Base-by-base conservation (phyloP, 2,113 vertebrate species). In the Boulengeromyrus knoepffleri region DNA sequence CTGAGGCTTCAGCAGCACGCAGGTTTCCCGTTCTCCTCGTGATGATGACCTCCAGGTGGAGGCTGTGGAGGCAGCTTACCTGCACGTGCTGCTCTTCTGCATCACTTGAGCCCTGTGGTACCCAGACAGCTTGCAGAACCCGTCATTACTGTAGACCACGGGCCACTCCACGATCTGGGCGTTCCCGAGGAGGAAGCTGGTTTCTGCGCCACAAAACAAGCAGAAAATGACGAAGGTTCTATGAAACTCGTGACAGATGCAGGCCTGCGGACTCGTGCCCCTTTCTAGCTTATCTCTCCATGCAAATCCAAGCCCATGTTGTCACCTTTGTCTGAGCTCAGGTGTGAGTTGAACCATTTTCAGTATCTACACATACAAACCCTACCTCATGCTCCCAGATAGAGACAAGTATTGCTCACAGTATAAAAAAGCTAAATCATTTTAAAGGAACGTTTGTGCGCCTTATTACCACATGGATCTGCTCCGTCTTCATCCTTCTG, bases 121-220 rank as follows among this genome's bases (percentile, higher is more conserved):
- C 3, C 98, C 98, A 91, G 98, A 99, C 91, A 99, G 96, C 95
- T 99, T 99, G 92, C 98, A 99, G 95, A 99, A 99, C 91, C 98
- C 99, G 95, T 99, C 99, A 95, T 99, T 99, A 97, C 99, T 99
- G 92, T 99, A 99, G 89, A 99, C 99, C 94, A 99, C 97, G 0
- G 99, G 99, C 98, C 99, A 99, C 88, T 99, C 97, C 94, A 99
- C 96, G 45, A 99, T 99, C 94, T 99, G 99, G 80, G 99, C 99
- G 88, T 99, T 99, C 92, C 98, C 99, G 96, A 99, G 93, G 92
- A 99, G 93, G 96, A 99, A 99, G 94, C 98, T 99, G 88, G 97
- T 99, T 95, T 99, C 98, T 99, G 94, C 77, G 93, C 91, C 52
- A 77, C 89, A 92, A 56, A 89, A 58, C n/a, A 90, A 87, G 27